Conservation (phyloP, 1,140 invertebrate species). For the Varroa destructor region DNA sequence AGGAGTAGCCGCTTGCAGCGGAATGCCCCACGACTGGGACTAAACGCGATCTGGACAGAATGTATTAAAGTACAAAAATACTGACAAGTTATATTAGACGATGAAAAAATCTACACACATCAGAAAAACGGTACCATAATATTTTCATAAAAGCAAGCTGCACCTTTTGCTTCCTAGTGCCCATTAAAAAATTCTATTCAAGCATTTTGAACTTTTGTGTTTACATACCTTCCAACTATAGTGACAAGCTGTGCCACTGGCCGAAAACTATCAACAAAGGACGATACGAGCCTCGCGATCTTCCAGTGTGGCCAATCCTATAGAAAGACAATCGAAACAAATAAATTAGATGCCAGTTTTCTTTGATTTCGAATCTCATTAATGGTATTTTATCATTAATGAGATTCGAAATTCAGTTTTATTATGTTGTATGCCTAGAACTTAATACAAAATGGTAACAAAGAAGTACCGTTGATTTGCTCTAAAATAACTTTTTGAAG, state of each 20-base stretch:
- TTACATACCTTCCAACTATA: slow-evolving; percentile 49
- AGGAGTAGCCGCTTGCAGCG: slow-evolving; percentile 53
- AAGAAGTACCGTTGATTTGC: too few species aligned
- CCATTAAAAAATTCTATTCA: neutral
- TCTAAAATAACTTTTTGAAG: too few species aligned
- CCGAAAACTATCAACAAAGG: slow-evolving; percentile 80
- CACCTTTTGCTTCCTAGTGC: neutral
- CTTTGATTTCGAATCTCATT: too few species aligned
- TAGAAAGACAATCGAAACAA: slow-evolving; percentile 51
- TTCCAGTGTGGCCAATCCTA: slow-evolving; percentile 80
- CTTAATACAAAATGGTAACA: too few species aligned
- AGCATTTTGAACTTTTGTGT: slow-evolving; percentile 23
- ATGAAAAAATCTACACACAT: slow-evolving; percentile 54
- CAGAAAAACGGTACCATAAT: neutral
- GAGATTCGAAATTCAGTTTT: too few species aligned
- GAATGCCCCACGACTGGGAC: slow-evolving; percentile 79
- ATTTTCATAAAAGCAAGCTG: neutral
- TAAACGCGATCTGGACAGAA: neutral
- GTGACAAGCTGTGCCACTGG: slow-evolving; percentile 86
- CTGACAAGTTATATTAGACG: slow-evolving; percentile 47
- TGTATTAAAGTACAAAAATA: neutral
- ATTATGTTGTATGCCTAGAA: too few species aligned
- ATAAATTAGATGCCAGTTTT: too few species aligned
- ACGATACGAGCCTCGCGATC: slow-evolving; percentile 64
- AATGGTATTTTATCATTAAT: too few species aligned